Evolutionary conservation across 2,888 invertebrate species (phyloP).

Genomic region (Eupithecia tripunctaria): DNA sequence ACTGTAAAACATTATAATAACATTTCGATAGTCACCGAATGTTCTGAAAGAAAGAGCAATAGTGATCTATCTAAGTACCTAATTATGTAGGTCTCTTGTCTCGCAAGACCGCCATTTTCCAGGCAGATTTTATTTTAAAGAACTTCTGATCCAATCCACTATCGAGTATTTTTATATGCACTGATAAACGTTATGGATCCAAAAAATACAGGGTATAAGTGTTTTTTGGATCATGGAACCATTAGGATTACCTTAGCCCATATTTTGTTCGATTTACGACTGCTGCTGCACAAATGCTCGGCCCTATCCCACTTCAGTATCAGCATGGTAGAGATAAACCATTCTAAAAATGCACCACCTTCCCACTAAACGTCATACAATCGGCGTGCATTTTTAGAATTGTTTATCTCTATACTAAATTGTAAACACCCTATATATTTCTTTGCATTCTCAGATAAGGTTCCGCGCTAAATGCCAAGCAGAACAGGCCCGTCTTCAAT

Average conservation of each 20-base stretch:
- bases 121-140: neutral
- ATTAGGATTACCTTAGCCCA: neutral
- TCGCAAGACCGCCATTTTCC: neutral
- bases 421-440: neutral
- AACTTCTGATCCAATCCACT: neutral
- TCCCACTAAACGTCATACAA: too few species aligned
- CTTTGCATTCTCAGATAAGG: constrained; percentile 79
- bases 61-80: neutral
- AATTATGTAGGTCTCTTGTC: neutral
- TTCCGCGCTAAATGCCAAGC: constrained; percentile 93
- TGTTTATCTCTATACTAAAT: too few species aligned
- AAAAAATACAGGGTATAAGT: neutral
- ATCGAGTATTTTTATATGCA: neutral
- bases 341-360: too few species aligned
- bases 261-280: neutral
- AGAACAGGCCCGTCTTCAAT: constrained; percentile 92
- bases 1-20: neutral
- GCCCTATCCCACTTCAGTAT: neutral
- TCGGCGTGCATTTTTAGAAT: too few species aligned
- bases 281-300: neutral
- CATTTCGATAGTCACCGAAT: neutral
- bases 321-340: too few species aligned
- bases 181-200: neutral
- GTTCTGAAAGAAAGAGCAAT: neutral
- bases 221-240: neutral